Evolutionary conservation across 2,797 vertebrate species (phyloP).

Genomic region (Rhinoraja longicauda): DNA sequence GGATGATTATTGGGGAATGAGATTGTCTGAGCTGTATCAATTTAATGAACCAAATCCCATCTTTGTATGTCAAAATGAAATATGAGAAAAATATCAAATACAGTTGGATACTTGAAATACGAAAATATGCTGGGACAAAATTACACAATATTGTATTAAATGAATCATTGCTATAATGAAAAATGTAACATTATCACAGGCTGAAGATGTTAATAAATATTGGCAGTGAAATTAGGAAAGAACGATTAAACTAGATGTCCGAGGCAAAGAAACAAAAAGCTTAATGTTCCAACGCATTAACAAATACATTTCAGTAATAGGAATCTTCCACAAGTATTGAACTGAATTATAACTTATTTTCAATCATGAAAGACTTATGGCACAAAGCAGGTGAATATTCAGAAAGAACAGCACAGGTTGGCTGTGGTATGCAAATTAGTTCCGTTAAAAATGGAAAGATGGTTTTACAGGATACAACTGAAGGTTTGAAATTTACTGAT

Average conservation of each 20-base stretch:
- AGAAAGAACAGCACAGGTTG: neutral
- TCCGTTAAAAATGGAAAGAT: neutral
- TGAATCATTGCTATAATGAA: neutral
- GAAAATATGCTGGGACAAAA: too few relatives aligned
- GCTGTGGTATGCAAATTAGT: neutral
- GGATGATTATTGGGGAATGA: too few relatives aligned
- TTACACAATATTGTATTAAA: neutral
- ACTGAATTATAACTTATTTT: neutral
- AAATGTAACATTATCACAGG: neutral
- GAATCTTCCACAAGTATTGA: neutral
- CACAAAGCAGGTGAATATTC: neutral
- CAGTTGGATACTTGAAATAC: too few relatives aligned
- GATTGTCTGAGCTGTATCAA: too few relatives aligned
- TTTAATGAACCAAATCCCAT: too few relatives aligned
- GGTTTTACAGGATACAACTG: neutral
- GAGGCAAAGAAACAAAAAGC: neutral
- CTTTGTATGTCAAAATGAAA: too few relatives aligned
- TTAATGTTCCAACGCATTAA: neutral
- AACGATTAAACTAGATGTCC: neutral
- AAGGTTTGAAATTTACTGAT: neutral
- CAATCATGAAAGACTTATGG: neutral
- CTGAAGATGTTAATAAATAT: neutral
- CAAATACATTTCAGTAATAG: neutral
- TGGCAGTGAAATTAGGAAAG: neutral
- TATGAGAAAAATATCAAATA: too few relatives aligned